phyloP scores from a whole-genome alignment of 2,888 invertebrate genomes.

The Ernsta delagoae region DNA sequence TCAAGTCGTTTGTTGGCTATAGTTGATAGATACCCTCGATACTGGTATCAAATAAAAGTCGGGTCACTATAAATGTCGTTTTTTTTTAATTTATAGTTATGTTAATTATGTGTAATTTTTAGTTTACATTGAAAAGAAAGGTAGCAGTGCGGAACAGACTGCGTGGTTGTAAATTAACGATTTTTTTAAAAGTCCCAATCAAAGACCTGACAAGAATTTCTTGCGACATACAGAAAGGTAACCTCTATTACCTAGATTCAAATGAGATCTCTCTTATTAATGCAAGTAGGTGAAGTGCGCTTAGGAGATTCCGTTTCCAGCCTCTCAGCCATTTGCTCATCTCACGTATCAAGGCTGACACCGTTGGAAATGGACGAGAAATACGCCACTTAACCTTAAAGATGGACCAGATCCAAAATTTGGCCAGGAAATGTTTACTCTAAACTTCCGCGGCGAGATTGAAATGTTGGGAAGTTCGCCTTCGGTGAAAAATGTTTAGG shows the following conservation, averaged over 20 bases:
- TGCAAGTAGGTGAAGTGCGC: conserved; percentile 35
- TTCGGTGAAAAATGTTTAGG: neutral
- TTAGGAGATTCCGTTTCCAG: conserved; percentile 30
- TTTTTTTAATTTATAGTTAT: too few species aligned
- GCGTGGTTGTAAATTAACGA: too few species aligned
- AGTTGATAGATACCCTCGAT: too few species aligned
- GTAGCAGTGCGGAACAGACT: too few species aligned
- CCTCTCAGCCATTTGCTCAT: conserved; percentile 29
- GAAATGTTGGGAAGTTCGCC: neutral
- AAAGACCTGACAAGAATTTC: neutral
- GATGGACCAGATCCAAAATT: conserved; percentile 4
- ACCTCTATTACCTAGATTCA: conserved; percentile 33
- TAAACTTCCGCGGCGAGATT: conserved; percentile 5
- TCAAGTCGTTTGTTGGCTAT: too few species aligned
- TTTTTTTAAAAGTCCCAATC: too few species aligned
- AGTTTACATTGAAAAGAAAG: too few species aligned
- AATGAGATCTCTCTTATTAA: conserved; percentile 36
- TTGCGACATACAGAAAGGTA: neutral
- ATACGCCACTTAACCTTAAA: conserved; percentile 25
- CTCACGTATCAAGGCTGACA: conserved; percentile 26
- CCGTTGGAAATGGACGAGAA: conserved; percentile 21
- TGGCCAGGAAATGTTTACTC: conserved; percentile 12
- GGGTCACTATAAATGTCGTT: too few species aligned
- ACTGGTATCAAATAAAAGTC: too few species aligned
- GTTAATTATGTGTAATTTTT: too few species aligned